phyloP scores from a whole-genome alignment of 2,113 vertebrate species.

The Azemiops feae region DNA sequence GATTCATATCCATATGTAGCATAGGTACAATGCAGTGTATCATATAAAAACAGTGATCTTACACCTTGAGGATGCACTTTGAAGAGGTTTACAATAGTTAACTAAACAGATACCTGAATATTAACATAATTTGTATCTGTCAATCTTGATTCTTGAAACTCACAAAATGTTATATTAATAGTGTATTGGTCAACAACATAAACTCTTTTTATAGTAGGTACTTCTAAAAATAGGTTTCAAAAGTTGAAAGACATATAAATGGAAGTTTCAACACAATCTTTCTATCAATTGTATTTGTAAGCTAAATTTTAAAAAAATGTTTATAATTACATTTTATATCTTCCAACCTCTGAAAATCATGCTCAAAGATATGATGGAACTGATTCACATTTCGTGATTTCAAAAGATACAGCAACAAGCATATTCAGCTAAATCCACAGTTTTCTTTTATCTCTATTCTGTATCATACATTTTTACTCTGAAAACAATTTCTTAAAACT shows the following conservation, averaged over 20 bases:
- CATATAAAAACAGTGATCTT: neutral
- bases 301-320: neutral
- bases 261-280: neutral
- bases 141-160: slow-evolving; percentile 41
- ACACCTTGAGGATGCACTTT: neutral
- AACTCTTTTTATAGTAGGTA: neutral
- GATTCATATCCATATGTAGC: neutral
- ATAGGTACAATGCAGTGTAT: neutral
- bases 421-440: slow-evolving; percentile 4
- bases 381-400: neutral
- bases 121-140: neutral
- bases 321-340: neutral
- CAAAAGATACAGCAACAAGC: neutral
- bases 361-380: neutral
- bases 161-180: slow-evolving; percentile 46
- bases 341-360: neutral
- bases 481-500: neutral
- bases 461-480: neutral
- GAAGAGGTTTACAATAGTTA: slow-evolving; percentile 4
- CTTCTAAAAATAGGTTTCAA: slow-evolving; percentile 19
- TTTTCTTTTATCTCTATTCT: neutral
- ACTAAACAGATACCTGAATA: slow-evolving; percentile 2
- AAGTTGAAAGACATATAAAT: slow-evolving; percentile 25
- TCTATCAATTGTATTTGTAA: neutral
- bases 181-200: slow-evolving; percentile 43